Evolutionary conservation across 92 coral and sea anemone species (phyloP).

Genomic region (Heteractis magnifica): DNA sequence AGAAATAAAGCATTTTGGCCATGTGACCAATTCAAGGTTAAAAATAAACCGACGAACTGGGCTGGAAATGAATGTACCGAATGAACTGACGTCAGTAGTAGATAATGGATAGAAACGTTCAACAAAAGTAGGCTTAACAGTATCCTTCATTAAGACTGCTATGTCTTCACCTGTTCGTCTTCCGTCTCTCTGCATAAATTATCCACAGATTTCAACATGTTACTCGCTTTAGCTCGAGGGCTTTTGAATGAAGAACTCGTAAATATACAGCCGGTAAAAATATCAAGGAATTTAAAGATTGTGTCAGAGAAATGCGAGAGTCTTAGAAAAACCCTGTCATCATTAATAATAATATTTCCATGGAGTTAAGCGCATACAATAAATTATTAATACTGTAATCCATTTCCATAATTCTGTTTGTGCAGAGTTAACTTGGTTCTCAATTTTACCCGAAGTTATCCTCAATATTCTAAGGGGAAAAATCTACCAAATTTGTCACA

Average conservation of each 20-base stretch:
- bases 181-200: background rate
- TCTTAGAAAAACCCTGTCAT: background rate
- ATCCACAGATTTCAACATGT: background rate
- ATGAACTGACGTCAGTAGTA: background rate
- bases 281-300: background rate
- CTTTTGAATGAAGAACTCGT: background rate
- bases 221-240: background rate
- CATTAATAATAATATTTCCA: slow-evolving; percentile 15
- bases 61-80: background rate
- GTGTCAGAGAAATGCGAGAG: background rate
- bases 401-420: slow-evolving; percentile 32
- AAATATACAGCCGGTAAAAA: background rate
- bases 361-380: slow-evolving; percentile 31
- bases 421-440: slow-evolving; percentile 3
- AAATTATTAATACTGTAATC: slow-evolving; percentile 22
- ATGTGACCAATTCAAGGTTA: background rate
- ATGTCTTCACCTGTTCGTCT: background rate
- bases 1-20: background rate
- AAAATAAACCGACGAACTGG: background rate
- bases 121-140: background rate
- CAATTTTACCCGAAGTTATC: background rate
- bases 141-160: background rate
- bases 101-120: background rate
- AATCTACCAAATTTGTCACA: background rate
- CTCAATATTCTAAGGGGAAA: background rate